phyloP scores from a whole-genome alignment of 2,888 invertebrate species.

The Rhamnusium bicolor region DNA sequence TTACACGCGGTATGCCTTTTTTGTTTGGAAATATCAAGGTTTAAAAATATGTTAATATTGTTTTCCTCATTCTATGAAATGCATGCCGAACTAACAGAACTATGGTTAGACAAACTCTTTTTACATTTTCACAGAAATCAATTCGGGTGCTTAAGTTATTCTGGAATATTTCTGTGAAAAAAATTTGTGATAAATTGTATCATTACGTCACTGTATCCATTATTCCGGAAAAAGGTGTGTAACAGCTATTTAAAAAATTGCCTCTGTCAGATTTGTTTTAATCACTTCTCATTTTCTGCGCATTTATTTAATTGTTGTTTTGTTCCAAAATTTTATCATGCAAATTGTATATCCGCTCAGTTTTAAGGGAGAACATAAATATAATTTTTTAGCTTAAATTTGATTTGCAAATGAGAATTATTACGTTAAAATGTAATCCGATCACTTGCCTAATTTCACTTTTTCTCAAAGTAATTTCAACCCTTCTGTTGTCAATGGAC shows the following conservation, averaged over 20 bases:
- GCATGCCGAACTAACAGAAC: no score
- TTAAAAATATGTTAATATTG: no score
- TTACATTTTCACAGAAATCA: not conserved
- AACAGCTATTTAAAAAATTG: not conserved
- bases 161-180: not conserved
- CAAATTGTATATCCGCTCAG: not conserved
- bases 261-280: not conserved
- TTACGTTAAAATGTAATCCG: slow-evolving; percentile 7
- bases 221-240: not conserved
- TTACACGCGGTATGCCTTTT: no score
- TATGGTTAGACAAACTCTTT: no score
- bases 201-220: not conserved
- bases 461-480: not conserved
- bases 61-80: no score
- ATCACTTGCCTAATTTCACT: slow-evolving; percentile 1
- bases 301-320: slow-evolving; percentile 5
- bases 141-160: not conserved
- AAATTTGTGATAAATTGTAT: not conserved
- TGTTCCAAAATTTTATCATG: not conserved
- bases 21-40: no score
- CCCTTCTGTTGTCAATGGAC: not conserved
- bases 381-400: slow-evolving; percentile 8
- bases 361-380: not conserved
- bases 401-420: slow-evolving; percentile 17
- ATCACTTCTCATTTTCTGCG: not conserved